These are phyloP conservation scores for Odocoileus hemionus DNA, from an alignment of 2,113 vertebrate species.

Conservation along the genomic window DNA sequence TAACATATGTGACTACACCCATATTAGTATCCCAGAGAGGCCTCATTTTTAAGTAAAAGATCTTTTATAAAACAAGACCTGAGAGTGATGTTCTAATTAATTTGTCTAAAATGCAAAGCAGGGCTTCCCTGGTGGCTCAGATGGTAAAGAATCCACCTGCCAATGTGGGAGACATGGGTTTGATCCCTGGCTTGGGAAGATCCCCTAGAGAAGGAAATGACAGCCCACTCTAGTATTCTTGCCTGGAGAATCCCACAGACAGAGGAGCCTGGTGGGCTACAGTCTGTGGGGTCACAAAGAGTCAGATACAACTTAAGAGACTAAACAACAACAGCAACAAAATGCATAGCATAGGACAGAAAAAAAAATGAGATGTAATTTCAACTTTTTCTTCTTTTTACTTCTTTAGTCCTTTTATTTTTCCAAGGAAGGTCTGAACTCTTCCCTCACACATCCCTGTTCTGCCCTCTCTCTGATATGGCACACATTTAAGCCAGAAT, in stretches of 20 bases:
- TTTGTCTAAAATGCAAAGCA: neutral
- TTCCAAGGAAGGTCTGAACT: neutral
- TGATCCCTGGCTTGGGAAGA: neutral
- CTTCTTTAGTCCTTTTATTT: neutral
- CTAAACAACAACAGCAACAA: neutral
- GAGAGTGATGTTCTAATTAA: neutral
- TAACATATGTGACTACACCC: neutral
- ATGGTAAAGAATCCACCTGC: neutral
- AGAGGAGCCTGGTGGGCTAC: neutral
- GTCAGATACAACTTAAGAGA: neutral
- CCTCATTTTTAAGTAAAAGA: slow-evolving; percentile 79
- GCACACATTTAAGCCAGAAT: neutral
- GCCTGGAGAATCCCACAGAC: neutral
- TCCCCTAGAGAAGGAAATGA: neutral
- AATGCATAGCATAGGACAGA: neutral
- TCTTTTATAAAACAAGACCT: slow-evolving; percentile 73
- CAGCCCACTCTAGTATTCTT: neutral
- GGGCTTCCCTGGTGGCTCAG: neutral
- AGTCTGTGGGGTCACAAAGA: neutral
- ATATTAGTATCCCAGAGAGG: slow-evolving; percentile 45
- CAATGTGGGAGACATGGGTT: neutral
- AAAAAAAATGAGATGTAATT: neutral
- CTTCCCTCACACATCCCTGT: neutral
- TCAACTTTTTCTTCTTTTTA: neutral
- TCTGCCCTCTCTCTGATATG: neutral